Percentiles rank a stretch among this genome's conserved stretches.
Evolutionary conservation across 2,113 vertebrate genomes (phyloP).

Genomic region (Clarias gariepinus): DNA sequence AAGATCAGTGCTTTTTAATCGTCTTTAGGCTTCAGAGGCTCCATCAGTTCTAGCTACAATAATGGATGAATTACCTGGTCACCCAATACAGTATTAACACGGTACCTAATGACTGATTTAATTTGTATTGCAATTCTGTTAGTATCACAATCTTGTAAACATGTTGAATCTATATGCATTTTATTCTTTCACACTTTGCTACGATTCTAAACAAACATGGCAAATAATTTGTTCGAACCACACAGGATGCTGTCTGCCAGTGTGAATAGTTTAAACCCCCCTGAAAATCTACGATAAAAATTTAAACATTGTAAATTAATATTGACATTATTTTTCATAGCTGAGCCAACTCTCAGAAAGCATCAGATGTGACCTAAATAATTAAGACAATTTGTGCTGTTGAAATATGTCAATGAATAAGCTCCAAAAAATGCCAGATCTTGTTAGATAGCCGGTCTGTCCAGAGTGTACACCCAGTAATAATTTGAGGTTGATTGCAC

Average conservation of each 20-base stretch:
- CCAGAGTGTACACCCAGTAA: background rate
- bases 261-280: no score
- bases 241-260: no score
- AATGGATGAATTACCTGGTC: background rate
- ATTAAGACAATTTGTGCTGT: background rate
- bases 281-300: no score
- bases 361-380: background rate
- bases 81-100: no score
- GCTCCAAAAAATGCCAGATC: background rate
- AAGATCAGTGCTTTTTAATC: background rate
- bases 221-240: no score
- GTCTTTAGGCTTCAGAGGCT: background rate
- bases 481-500: background rate
- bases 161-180: no score
- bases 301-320: no score
- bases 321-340: background rate
- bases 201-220: no score
- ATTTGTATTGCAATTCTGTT: no score
- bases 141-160: no score
- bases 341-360: background rate
- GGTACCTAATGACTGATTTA: no score
- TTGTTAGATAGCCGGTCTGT: background rate
- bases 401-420: background rate
- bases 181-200: no score
- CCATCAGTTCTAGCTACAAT: background rate